A percentile compares a stretch with the other conserved stretches of the same genome.
These are phyloP conservation scores for Oryzaephilus surinamensis DNA, from an alignment of 1,140 invertebrate species.

Conservation along the genomic window DNA sequence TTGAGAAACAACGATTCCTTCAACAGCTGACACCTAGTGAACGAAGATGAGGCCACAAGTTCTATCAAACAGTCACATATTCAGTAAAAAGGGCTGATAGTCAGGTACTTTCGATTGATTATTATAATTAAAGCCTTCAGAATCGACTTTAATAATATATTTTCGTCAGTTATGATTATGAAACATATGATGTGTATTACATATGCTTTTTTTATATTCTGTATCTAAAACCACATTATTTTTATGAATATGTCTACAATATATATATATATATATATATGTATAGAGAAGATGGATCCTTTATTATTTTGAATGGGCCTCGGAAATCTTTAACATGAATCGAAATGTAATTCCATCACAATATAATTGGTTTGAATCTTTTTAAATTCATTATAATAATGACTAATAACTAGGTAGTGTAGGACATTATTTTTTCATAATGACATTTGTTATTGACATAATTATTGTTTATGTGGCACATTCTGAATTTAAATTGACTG, in stretches of 20 bases:
- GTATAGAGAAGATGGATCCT: background rate
- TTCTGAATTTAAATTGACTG: constrained; percentile 2
- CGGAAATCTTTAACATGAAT: constrained; percentile 9
- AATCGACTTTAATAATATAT: constrained; percentile 7
- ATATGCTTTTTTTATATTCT: constrained; percentile 6
- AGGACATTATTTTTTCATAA: constrained; percentile 14
- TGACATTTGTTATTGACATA: constrained; percentile 13
- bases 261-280: background rate
- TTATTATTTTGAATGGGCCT: constrained; percentile 1
- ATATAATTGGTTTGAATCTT: constrained; percentile 9
- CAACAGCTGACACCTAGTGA: constrained; percentile 8
- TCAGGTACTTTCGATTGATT: constrained; percentile 1
- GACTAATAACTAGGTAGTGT: constrained; percentile 10
- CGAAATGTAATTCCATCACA: constrained; percentile 8
- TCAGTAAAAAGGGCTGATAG: background rate
- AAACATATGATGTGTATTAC: constrained; percentile 9
- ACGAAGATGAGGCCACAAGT: background rate
- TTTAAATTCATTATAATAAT: constrained; percentile 16
- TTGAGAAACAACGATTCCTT: constrained; percentile 5
- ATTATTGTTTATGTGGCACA: constrained; percentile 10
- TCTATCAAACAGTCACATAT: background rate
- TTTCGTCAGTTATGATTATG: constrained; percentile 9
- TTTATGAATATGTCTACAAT: background rate
- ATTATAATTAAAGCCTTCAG: constrained; percentile 8
- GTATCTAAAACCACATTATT: too few species aligned